Conservation (phyloP, 2,888 invertebrate genomes). For the Microplitis manilae region DNA sequence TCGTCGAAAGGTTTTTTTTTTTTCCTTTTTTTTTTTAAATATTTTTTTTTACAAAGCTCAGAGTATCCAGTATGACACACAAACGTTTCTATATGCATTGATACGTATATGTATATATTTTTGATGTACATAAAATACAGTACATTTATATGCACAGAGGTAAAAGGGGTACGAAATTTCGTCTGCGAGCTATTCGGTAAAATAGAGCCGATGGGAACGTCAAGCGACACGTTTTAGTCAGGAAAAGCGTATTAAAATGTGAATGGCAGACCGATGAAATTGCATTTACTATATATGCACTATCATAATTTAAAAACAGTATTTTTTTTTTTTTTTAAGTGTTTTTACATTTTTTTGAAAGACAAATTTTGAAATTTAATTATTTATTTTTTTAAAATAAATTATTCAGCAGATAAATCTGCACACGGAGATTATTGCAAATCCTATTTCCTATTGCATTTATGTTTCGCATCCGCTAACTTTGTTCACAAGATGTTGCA, state of each 20-base stretch:
- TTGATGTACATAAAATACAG: constrained; percentile 36
- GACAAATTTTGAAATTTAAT: not conserved
- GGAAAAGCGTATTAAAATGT: constrained; percentile 60
- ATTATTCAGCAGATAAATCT: not conserved
- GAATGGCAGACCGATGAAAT: constrained; percentile 56
- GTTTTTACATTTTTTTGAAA: not conserved
- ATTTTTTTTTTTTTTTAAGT: not conserved
- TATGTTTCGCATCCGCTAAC: constrained; percentile 4
- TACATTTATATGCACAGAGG: constrained; percentile 16
- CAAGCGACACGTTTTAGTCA: constrained; percentile 57
- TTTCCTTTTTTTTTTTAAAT: not conserved
- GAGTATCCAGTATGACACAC: constrained; percentile 15
- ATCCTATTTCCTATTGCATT: constrained; percentile 10
- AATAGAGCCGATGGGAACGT: constrained; percentile 54
- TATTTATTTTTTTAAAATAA: not conserved
- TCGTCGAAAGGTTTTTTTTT: constrained; percentile 13
- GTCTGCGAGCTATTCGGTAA: constrained; percentile 51
- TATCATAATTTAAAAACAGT: not conserved
- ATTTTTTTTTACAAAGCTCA: constrained; percentile 27
- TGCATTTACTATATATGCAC: constrained; percentile 51
- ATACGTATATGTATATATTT: constrained; percentile 11
- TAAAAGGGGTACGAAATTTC: constrained; percentile 27
- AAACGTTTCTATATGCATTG: constrained; percentile 33
- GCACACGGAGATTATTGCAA: not conserved
- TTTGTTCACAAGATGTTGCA: not conserved